phyloP scores from a whole-genome alignment of 1,140 invertebrate genomes.

The Adelges cooleyi region DNA sequence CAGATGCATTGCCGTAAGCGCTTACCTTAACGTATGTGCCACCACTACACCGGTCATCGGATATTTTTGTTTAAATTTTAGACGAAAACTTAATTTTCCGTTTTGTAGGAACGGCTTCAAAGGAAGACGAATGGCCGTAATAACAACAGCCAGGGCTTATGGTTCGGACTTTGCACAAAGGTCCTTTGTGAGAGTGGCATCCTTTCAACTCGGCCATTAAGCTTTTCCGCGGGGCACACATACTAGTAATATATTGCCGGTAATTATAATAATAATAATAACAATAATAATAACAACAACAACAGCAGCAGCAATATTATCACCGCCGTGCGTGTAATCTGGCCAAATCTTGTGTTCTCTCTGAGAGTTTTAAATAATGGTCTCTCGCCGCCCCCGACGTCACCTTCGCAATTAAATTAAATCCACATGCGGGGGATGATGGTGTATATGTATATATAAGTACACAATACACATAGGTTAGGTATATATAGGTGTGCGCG shows the following conservation, averaged over 20 bases:
- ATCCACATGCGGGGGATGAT: not conserved
- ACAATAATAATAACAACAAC: not conserved
- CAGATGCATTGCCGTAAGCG: too few species aligned
- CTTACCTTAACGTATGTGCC: too few species aligned
- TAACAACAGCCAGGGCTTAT: constrained; percentile 11
- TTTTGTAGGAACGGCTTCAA: constrained; percentile 25
- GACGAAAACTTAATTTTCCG: constrained; percentile 23
- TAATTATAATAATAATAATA: constrained; percentile 28
- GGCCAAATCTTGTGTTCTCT: constrained; percentile 25
- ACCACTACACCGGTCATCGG: too few species aligned
- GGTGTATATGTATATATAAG: not conserved
- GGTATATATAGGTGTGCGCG: not conserved
- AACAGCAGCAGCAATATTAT: constrained; percentile 20
- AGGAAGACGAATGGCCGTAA: constrained; percentile 22
- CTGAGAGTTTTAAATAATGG: constrained; percentile 23
- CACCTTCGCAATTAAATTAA: constrained; percentile 26
- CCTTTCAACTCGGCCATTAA: constrained; percentile 28
- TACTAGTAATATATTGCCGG: constrained; percentile 26
- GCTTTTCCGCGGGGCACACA: constrained; percentile 27
- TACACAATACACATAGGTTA: not conserved
- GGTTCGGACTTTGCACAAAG: constrained; percentile 27
- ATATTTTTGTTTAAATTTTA: constrained; percentile 10
- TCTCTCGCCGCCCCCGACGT: not conserved
- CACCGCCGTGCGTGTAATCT: constrained; percentile 25
- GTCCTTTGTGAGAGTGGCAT: constrained; percentile 27